Percentiles rank a stretch among this genome's conserved stretches.
phyloP scores from a whole-genome alignment of 2,888 invertebrate species.

The Hemaris fuciformis region DNA sequence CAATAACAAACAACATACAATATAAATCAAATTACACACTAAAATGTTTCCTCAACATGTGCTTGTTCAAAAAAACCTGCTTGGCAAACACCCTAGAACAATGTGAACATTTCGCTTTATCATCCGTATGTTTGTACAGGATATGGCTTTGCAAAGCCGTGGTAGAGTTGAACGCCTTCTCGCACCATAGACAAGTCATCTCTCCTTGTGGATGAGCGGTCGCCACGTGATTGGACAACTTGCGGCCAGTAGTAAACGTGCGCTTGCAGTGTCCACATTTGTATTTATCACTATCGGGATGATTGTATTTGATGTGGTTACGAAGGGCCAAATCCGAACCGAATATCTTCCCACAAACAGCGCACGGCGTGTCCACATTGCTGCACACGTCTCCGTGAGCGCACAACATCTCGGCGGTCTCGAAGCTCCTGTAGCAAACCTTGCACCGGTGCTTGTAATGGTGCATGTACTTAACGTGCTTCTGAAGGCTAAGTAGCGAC shows the following conservation, averaged over 20 bases:
- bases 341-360: conserved; percentile 49
- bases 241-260: conserved; percentile 44
- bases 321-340: conserved; percentile 47
- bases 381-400: conserved; percentile 42
- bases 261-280: conserved; percentile 53
- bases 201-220: conserved; percentile 46
- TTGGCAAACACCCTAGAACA: conserved; percentile 51
- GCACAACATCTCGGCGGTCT: conserved; percentile 33
- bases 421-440: conserved; percentile 54
- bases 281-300: conserved; percentile 41
- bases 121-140: conserved; percentile 47
- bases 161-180: conserved; percentile 41
- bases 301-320: conserved; percentile 60
- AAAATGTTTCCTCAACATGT: conserved; percentile 42
- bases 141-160: conserved; percentile 50
- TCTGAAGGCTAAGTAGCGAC: conserved; percentile 55
- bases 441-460: conserved; percentile 48
- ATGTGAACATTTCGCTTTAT: conserved; percentile 37
- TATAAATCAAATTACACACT: background rate
- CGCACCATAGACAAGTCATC: conserved; percentile 44
- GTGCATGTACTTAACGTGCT: conserved; percentile 62
- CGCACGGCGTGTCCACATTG: conserved; percentile 44
- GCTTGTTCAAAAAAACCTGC: conserved; percentile 35
- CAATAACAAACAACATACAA: background rate
- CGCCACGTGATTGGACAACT: conserved; percentile 50